Evolutionary conservation across 2,888 invertebrate species (phyloP).

Genomic region (Esperia sulphurella): DNA sequence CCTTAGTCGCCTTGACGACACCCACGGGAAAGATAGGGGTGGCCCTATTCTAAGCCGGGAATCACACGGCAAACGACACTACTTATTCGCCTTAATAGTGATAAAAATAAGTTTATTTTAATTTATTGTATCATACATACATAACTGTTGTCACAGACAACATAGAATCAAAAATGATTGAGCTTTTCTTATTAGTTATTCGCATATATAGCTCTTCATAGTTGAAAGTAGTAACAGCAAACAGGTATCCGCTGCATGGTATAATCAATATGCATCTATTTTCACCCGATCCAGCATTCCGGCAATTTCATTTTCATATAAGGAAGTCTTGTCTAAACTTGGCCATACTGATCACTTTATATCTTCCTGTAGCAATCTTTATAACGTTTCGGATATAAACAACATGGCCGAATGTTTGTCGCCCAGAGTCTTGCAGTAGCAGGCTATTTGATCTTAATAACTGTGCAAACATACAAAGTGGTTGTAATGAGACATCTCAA

Average conservation of each 20-base stretch:
- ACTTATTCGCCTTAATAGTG: no score
- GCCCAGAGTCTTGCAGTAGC: slow-evolving; percentile 24
- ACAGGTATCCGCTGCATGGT: neutral
- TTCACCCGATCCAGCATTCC: slow-evolving; percentile 6
- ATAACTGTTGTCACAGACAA: no score
- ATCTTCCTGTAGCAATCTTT: slow-evolving; percentile 55
- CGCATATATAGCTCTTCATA: neutral
- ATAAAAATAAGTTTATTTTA: no score
- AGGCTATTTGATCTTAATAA: slow-evolving; percentile 54
- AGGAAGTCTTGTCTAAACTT: slow-evolving; percentile 36
- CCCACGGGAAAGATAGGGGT: no score
- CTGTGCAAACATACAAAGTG: slow-evolving; percentile 45
- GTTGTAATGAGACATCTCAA: slow-evolving; percentile 38
- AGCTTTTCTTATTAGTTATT: neutral
- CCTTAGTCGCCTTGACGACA: no score
- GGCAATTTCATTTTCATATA: slow-evolving; percentile 18
- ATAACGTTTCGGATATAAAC: slow-evolving; percentile 47
- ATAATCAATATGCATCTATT: slow-evolving; percentile 7
- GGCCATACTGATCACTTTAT: slow-evolving; percentile 43
- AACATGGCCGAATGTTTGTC: slow-evolving; percentile 30
- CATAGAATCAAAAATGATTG: no score
- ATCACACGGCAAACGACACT: no score
- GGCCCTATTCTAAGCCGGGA: no score
- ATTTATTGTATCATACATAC: no score
- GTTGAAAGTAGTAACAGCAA: neutral